phyloP scores from a whole-genome alignment of 2,797 vertebrate genomes.

The Pagetopsis macropterus region DNA sequence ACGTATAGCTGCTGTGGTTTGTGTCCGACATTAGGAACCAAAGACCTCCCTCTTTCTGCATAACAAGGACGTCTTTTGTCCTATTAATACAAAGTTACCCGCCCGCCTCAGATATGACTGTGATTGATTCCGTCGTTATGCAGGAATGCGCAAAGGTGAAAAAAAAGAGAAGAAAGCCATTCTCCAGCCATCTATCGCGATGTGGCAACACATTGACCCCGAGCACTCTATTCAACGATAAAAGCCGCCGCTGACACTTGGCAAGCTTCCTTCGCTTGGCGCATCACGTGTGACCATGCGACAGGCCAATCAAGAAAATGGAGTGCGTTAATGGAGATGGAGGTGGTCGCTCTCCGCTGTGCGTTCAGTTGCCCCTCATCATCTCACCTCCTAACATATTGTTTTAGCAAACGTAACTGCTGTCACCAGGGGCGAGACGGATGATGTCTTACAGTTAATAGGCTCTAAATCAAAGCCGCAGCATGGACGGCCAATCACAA shows the following conservation, averaged over 20 bases:
- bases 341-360: conserved; percentile 44
- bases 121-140: conserved; percentile 62
- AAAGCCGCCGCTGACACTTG: conserved; percentile 67
- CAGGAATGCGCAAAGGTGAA: conserved; percentile 38
- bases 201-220: conserved; percentile 61
- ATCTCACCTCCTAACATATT: conserved; percentile 77
- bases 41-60: conserved; percentile 13
- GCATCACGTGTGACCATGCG: conserved; percentile 67
- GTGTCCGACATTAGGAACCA: conserved; percentile 12
- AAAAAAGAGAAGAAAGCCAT: conserved; percentile 1
- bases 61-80: conserved; percentile 1
- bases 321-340: conserved; percentile 80
- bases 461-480: conserved; percentile 71
- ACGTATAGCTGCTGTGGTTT: conserved; percentile 2
- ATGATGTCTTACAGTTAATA: conserved; percentile 70
- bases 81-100: conserved; percentile 33
- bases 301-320: conserved; percentile 82
- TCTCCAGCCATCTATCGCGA: conserved; percentile 54
- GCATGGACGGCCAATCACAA: conserved; percentile 51
- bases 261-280: conserved; percentile 48
- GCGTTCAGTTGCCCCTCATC: conserved; percentile 54
- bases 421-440: conserved; percentile 66
- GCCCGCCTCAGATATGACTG: conserved; percentile 27
- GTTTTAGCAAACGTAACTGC: conserved; percentile 72
- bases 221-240: conserved; percentile 58